Base-by-base conservation (phyloP, 2,797 vertebrate species). In the Eospalax fontanierii region DNA sequence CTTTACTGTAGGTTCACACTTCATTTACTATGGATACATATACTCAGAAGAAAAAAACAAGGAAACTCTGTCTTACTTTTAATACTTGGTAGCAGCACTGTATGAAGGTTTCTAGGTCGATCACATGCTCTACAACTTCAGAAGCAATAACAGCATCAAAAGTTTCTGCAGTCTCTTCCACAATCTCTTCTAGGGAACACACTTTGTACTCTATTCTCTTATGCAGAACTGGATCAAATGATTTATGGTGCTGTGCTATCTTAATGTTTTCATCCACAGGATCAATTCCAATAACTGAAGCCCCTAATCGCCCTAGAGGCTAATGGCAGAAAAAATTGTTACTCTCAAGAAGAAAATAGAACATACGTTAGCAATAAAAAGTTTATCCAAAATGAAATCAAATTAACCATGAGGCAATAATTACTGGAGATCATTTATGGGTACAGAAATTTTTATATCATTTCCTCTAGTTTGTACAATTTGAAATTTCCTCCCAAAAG, bases 261-360 rank as follows among this genome's bases (percentile, higher is more conserved):
- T 98, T 98, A 95, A 99, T 99, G 96, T 99, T 99, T 97, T 99
- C 99, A 91, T 99, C 99, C 84, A 99, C 98, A 66, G 99, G 99
- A 98, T 99, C 99, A 14, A 99, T 99, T 96, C 99, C 99, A 95
- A 98, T 97, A 95, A 99, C 99, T 1, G 97, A 97, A 83, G 99
- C 99, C 95, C 99, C 99, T 61, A 99, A 98, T 88, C 99, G 99
- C n/a, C 99, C 99, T 95, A 99, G 98, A n/a, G 99, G 99, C 99
- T 99, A 98, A 95, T 65, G 95, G 87, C 65, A 94, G 94, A 96
- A 70, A 11, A 66, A 21, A 11, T 0, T 11, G 65, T 98, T 97
- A 98, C 92, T 95, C 87, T 81, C 75, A 93, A 80, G 65, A 87
- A 95, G 54, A 97, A 98, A 97, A 97, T 3, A 95, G 83, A 93